Percentiles rank a stretch among this genome's conserved stretches.
phyloP scores from a whole-genome alignment of 2,888 invertebrate genomes.

The Rhaphigaster nebulosa region DNA sequence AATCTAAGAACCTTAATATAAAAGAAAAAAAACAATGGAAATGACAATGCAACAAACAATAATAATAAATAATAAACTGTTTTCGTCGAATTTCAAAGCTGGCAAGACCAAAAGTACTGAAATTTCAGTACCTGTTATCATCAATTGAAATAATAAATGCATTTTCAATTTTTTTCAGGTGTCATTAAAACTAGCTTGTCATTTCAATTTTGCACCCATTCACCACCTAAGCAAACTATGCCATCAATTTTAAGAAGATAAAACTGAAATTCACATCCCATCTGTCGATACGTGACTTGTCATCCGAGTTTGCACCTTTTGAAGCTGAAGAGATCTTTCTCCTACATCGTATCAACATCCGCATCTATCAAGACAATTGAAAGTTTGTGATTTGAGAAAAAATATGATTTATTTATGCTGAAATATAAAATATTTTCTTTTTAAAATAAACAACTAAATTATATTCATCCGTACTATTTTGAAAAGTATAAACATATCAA shows the following conservation, averaged over 20 bases:
- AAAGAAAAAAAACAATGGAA: not conserved
- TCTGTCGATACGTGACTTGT: constrained; percentile 52
- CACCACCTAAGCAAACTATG: constrained; percentile 44
- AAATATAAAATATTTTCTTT: constrained; percentile 25
- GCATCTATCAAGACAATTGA: constrained; percentile 53
- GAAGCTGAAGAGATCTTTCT: constrained; percentile 45
- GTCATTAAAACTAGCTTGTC: constrained; percentile 18
- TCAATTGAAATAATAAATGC: constrained; percentile 16
- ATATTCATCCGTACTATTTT: not conserved
- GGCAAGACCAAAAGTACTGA: not conserved
- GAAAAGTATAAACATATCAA: not conserved
- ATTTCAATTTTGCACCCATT: constrained; percentile 25
- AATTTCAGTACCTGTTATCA: not conserved
- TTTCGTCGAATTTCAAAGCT: not conserved
- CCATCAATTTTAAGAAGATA: constrained; percentile 29
- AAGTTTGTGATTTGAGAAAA: constrained; percentile 19
- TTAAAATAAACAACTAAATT: not conserved
- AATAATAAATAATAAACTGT: constrained; percentile 44
- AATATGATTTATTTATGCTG: not conserved
- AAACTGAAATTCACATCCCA: constrained; percentile 59
- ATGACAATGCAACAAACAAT: not conserved
- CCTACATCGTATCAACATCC: constrained; percentile 57
- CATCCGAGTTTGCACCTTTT: constrained; percentile 20
- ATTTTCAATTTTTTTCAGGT: not conserved
- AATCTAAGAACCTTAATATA: not conserved